Evolutionary conservation across 2,797 vertebrate species (phyloP).

Genomic region (Halcyon leucocephala): DNA sequence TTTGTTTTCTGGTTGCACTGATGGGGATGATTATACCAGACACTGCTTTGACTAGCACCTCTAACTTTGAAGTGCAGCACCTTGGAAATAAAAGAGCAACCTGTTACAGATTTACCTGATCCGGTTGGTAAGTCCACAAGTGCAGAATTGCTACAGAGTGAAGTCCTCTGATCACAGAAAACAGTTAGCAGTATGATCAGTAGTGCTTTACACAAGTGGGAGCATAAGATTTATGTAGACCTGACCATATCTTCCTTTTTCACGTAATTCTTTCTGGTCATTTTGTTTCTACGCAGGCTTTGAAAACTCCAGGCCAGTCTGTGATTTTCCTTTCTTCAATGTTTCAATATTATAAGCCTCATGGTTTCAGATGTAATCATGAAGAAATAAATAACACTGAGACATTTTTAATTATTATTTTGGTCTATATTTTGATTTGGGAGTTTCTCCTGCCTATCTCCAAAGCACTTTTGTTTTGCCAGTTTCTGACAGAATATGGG

Average conservation of each 20-base stretch:
- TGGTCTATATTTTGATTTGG: not conserved
- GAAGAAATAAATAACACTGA: not conserved
- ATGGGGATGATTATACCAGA: not conserved
- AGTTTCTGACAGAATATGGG: not conserved
- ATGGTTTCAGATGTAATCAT: not conserved
- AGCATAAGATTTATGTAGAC: fast-evolving
- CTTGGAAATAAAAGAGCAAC: not conserved
- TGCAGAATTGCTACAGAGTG: not conserved
- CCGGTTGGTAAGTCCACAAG: not conserved
- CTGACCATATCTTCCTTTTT: not conserved
- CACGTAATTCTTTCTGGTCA: not conserved
- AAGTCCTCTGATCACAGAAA: not conserved
- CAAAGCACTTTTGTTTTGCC: not conserved
- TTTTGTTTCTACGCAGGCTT: not conserved
- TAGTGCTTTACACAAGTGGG: not conserved
- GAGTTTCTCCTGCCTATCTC: not conserved
- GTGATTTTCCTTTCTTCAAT: not conserved
- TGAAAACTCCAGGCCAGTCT: not conserved
- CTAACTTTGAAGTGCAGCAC: not conserved
- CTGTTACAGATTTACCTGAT: not conserved
- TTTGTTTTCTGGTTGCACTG: not conserved
- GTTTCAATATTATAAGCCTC: not conserved
- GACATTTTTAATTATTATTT: not conserved
- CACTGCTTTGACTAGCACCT: not conserved
- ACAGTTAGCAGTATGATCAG: fast-evolving